These are phyloP conservation scores for Bos taurus DNA, from an alignment of 2,113 vertebrate genomes.

Conservation along the genomic window DNA sequence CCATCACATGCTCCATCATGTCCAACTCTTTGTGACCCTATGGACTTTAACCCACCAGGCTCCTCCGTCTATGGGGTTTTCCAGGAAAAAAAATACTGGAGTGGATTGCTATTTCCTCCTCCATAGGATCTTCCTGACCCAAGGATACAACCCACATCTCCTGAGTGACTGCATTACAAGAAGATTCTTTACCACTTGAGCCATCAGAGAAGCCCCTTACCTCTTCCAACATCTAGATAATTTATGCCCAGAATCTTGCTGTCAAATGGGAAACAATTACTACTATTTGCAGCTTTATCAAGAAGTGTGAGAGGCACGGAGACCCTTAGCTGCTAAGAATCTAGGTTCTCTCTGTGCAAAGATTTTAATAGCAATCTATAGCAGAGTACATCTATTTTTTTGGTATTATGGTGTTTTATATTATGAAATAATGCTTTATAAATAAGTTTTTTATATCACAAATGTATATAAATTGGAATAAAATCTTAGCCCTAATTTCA, in stretches of 20 bases:
- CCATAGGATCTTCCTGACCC: not conserved
- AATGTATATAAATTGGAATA: not conserved
- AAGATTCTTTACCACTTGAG: not conserved
- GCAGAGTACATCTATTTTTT: not conserved
- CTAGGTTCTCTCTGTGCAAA: not conserved
- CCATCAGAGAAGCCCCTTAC: not conserved
- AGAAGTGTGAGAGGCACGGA: not conserved
- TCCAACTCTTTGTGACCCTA: not conserved
- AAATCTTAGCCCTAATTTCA: not conserved
- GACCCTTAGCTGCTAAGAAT: not conserved
- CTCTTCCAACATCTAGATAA: not conserved
- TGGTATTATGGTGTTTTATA: not conserved
- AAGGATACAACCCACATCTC: not conserved
- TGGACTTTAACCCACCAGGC: not conserved
- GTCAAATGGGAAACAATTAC: not conserved
- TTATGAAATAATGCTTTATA: not conserved
- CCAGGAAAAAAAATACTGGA: not conserved
- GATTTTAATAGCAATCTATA: not conserved
- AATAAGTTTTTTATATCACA: not conserved
- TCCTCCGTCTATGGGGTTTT: not conserved
- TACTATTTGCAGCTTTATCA: not conserved
- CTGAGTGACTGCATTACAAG: not conserved
- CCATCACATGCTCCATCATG: not conserved
- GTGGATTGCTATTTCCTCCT: not conserved
- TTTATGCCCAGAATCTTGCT: not conserved